Percentiles rank a stretch among this genome's conserved stretches.
These are phyloP conservation scores for Tetranychus cinnabarinus DNA, from an alignment of 1,140 invertebrate species.

Conservation along the genomic window DNA sequence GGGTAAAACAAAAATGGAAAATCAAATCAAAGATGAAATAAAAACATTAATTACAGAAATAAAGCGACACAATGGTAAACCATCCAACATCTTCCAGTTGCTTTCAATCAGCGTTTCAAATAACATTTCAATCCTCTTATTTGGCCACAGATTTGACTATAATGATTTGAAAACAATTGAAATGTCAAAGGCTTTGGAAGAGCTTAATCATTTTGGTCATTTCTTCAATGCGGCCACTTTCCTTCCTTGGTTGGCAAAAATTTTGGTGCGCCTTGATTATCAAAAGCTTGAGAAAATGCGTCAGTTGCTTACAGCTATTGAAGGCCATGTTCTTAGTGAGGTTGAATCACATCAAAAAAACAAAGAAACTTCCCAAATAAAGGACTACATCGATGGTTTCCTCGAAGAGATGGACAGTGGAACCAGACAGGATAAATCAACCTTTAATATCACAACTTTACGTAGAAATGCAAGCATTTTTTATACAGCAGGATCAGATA, in stretches of 20 bases:
- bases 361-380: conserved; percentile 26
- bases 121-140: conserved; percentile 11
- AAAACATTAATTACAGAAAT: not conserved
- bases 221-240: not conserved
- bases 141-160: conserved; percentile 11
- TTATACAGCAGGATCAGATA: conserved; percentile 19
- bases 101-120: conserved; percentile 7
- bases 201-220: not conserved
- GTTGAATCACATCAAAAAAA: conserved; percentile 43
- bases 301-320: not conserved
- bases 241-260: not conserved
- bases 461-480: conserved; percentile 13
- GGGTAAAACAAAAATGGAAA: conserved; percentile 42
- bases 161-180: not conserved
- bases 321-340: conserved; percentile 25
- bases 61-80: not conserved
- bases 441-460: conserved; percentile 6
- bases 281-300: not conserved
- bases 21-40: conserved; percentile 36
- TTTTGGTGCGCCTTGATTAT: not conserved
- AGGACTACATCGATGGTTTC: conserved; percentile 65
- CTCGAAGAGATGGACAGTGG: conserved; percentile 36
- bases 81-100: not conserved
- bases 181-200: not conserved
- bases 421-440: not conserved